phyloP scores from a whole-genome alignment of 1,140 invertebrate species.

The Zaprionus nigranus region DNA sequence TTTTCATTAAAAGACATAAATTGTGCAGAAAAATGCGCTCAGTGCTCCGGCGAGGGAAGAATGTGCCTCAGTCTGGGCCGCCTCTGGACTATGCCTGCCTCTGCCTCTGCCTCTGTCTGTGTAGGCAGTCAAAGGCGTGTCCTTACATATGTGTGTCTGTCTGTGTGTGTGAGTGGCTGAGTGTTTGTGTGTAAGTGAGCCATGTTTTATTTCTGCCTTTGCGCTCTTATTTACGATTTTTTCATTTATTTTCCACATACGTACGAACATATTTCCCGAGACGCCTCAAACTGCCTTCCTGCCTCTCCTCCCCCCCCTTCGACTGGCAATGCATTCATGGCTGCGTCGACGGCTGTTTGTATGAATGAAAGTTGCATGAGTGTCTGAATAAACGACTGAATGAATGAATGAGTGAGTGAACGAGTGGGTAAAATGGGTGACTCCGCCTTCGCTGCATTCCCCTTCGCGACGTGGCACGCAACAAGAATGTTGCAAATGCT shows the following conservation, averaged over 20 bases:
- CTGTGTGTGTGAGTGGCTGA: conserved; percentile 25
- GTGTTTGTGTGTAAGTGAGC: conserved; percentile 29
- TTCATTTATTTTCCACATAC: conserved; percentile 53
- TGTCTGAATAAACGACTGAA: conserved; percentile 67
- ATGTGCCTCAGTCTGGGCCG: conserved; percentile 49
- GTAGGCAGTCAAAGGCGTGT: conserved; percentile 45
- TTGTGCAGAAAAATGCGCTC: conserved; percentile 79
- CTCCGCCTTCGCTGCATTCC: conserved; percentile 19
- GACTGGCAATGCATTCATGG: conserved; percentile 55
- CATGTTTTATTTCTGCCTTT: conserved; percentile 76
- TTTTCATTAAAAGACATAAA: conserved; percentile 83
- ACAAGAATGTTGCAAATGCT: conserved; percentile 75
- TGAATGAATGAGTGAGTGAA: conserved; percentile 72
- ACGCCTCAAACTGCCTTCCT: conserved; percentile 15
- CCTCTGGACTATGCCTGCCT: conserved; percentile 32
- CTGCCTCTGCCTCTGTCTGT: not conserved
- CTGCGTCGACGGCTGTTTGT: conserved; percentile 52
- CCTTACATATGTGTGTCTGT: conserved; percentile 5
- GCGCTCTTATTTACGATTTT: conserved; percentile 78
- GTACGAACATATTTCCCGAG: conserved; percentile 5
- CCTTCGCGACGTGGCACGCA: conserved; percentile 15
- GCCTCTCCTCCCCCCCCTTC: conserved; percentile 11
- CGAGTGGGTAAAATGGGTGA: conserved; percentile 41
- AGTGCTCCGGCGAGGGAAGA: conserved; percentile 43
- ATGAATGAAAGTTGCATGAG: conserved; percentile 80